Percentiles rank a stretch among this genome's conserved stretches.
phyloP scores from a whole-genome alignment of 1,140 invertebrate species.

The Coenobita brevimanus region DNA sequence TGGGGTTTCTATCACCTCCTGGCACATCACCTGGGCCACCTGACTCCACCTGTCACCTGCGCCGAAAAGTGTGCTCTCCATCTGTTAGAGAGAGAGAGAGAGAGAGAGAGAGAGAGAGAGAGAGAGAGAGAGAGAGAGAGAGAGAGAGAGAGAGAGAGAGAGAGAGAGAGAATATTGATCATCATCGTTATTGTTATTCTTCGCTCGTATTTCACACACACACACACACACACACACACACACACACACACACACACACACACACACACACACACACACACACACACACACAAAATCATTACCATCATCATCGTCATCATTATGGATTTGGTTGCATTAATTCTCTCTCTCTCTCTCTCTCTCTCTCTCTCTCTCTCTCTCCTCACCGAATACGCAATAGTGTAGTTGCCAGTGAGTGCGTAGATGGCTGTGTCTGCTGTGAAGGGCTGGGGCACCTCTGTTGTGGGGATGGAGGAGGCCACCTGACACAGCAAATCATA shows the following conservation, averaged over 20 bases:
- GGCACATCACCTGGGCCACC: neutral
- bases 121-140: neutral
- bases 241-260: no score
- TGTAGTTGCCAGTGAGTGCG: neutral
- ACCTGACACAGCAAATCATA: neutral
- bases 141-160: neutral
- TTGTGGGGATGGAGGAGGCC: neutral
- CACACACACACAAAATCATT: no score
- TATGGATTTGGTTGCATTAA: neutral
- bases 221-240: no score
- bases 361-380: no score
- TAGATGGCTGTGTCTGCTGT: neutral
- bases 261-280: no score
- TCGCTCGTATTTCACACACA: no score
- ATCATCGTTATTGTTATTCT: neutral
- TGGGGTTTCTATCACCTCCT: neutral
- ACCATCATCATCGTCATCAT: no score
- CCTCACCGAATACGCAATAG: neutral
- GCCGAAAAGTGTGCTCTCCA: neutral
- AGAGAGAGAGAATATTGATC: no score
- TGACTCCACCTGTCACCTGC: neutral
- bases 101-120: neutral
- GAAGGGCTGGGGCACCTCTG: neutral
- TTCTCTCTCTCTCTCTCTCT: no score
- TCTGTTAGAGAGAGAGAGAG: neutral